Evolutionary conservation across 2,113 vertebrate genomes (phyloP), one percentile per base, ranked within the genome.

Genomic region (Numenius arquata): DNA sequence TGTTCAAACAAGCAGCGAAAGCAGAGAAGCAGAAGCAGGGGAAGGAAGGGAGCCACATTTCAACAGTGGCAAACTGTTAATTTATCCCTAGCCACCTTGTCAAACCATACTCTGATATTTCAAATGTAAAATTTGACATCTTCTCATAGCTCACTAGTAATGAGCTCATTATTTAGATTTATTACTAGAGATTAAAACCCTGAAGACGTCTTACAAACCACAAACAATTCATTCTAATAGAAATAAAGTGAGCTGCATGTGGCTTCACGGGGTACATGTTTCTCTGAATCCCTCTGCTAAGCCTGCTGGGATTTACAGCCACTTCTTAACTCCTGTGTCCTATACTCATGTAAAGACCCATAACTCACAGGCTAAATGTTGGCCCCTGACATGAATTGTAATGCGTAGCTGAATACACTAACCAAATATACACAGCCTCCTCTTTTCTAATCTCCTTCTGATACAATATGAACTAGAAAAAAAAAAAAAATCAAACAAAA

Each of bases 151-250:
- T 90, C 56, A 25, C 56, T 43, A 94, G 66, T 77, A 97, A 93
- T 32, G n/a, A 85, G 43, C 70, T 90, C 62, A 29, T 89, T 92
- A 87, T 85, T 87, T 73, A 85, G 55, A 91, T 91, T 91, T 93
- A 94, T 82, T 87, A 50, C 45, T 70, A 34, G 25, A 89, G 36
- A 90, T 89, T 85, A 89, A 87, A 96, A 83, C 73, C 3, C 53
- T 92, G 50, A 90, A 86, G 73, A 91, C 2, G 3, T 61, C 48
- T 92, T 84, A 92, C 32, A 85, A 88, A 65, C 56, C 48, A 81
- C 61, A 89, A 89, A 80, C 63, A 6, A 93, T 32, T 92, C 3
- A 55, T 36, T 85, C 65, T 67, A 89, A 61, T 27, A 91, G 62
- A 92, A 91, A 76, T 61, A 36, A 74, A 87, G 45, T 11, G 43